Conservation (phyloP, 2,888 invertebrate species). For the Phortica okadai region DNA sequence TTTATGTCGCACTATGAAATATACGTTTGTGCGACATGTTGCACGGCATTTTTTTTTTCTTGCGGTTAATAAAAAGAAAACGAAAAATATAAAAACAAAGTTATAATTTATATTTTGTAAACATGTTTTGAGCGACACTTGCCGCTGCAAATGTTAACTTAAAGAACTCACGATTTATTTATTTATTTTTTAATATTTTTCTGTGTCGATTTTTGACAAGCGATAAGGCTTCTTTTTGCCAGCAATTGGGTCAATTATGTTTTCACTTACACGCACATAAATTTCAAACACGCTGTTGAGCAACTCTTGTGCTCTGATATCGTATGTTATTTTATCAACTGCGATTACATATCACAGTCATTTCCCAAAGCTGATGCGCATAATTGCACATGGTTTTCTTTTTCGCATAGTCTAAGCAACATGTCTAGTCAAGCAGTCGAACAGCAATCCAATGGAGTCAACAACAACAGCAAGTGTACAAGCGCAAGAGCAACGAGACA, state of each 20-base stretch:
- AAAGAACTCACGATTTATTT: neutral
- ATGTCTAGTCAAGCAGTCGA: neutral
- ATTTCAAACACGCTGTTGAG: neutral
- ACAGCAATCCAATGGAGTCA: neutral
- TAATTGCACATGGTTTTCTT: slow-evolving; percentile 13
- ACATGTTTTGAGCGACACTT: slow-evolving; percentile 19
- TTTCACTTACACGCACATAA: neutral
- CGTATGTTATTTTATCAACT: neutral
- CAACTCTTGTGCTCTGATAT: neutral
- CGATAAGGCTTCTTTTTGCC: neutral
- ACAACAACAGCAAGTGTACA: neutral
- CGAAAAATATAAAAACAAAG: slow-evolving; percentile 17
- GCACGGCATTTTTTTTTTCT: neutral
- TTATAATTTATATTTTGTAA: slow-evolving; percentile 22
- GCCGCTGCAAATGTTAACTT: slow-evolving; percentile 23
- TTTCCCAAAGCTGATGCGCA: neutral
- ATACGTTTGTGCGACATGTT: neutral
- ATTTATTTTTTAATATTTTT: no score
- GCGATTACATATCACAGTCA: neutral
- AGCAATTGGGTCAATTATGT: neutral
- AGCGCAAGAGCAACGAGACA: neutral
- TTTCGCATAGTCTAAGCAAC: neutral
- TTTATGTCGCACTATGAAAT: slow-evolving; percentile 1
- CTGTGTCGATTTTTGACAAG: neutral
- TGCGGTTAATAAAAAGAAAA: slow-evolving; percentile 2